Conservation (phyloP, 2,888 invertebrate genomes). For the Blastobasis adustella region DNA sequence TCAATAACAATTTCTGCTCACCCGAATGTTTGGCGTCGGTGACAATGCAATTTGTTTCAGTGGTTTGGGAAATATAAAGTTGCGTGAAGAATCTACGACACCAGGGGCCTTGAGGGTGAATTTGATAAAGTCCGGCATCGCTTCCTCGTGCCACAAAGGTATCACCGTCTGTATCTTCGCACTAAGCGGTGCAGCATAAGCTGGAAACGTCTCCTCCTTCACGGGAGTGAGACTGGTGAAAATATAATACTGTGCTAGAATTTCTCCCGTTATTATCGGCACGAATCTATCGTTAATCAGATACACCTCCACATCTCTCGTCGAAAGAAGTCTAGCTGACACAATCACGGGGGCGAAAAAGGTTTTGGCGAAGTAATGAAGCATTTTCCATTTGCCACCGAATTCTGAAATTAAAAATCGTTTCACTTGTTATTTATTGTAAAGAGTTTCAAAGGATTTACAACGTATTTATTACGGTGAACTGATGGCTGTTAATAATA, state of each 20-base stretch:
- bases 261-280: slow-evolving; percentile 51
- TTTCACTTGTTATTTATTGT: too few relatives aligned
- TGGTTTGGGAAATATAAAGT: slow-evolving; percentile 77
- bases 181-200: slow-evolving; percentile 32
- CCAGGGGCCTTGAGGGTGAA: slow-evolving; percentile 69
- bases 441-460: too few relatives aligned
- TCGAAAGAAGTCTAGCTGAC: slow-evolving; percentile 69
- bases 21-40: too few relatives aligned
- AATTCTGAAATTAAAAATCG: slow-evolving; percentile 72
- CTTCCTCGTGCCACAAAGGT: slow-evolving; percentile 28
- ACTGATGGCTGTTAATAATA: too few relatives aligned
- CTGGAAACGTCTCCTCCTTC: slow-evolving; percentile 33
- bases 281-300: slow-evolving; percentile 78
- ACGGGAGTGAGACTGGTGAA: slow-evolving; percentile 69
- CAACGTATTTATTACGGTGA: too few relatives aligned
- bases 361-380: slow-evolving; percentile 90
- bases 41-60: too few relatives aligned
- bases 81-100: slow-evolving; percentile 71
- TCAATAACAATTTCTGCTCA: too few relatives aligned
- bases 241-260: slow-evolving; percentile 74
- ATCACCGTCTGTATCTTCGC: slow-evolving; percentile 40
- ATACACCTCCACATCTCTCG: slow-evolving; percentile 74
- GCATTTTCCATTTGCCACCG: slow-evolving; percentile 87
- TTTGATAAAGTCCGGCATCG: slow-evolving; percentile 45
- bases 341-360: slow-evolving; percentile 89